Conservation (phyloP, 53 echinoderm and acorn worm genomes). For the Luidia sarsii region DNA sequence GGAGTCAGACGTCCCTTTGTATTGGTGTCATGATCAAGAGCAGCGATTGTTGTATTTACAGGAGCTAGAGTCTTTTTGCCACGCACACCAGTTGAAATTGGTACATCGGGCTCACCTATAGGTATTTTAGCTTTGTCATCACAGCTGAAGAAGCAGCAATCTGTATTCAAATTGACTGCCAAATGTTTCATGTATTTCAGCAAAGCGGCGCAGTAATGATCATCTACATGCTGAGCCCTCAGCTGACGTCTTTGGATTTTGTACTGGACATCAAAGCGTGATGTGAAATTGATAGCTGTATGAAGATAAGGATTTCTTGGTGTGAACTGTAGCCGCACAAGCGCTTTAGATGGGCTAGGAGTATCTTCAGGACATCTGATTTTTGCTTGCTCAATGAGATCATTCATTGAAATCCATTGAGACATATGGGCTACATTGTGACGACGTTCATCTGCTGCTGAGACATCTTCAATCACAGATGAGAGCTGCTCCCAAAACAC, state of each 20-base stretch:
- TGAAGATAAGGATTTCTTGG: slow-evolving; percentile 19
- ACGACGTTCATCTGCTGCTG: slow-evolving; percentile 21
- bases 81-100: slow-evolving; percentile 38
- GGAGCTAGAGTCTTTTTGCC: slow-evolving; percentile 23
- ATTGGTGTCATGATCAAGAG: slow-evolving; percentile 36
- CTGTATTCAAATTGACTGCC: not conserved
- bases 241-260: slow-evolving; percentile 33
- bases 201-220: slow-evolving; percentile 24
- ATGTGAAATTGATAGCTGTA: slow-evolving; percentile 10
- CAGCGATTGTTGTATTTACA: slow-evolving; percentile 25
- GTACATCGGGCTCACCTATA: slow-evolving; percentile 38
- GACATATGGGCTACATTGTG: slow-evolving; percentile 23
- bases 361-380: not conserved
- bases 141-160: slow-evolving; percentile 15
- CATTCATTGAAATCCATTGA: slow-evolving; percentile 14
- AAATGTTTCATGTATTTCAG: slow-evolving; percentile 6
- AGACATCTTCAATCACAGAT: slow-evolving; percentile 1
- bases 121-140: slow-evolving; percentile 56
- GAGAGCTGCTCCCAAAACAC: slow-evolving; percentile 3
- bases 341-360: not conserved
- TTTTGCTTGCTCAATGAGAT: slow-evolving; percentile 8
- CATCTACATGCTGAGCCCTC: slow-evolving; percentile 24
- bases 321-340: slow-evolving; percentile 22
- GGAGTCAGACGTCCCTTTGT: slow-evolving; percentile 45
- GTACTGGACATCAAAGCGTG: slow-evolving; percentile 23